Evolutionary conservation across 1,140 invertebrate genomes (phyloP), one percentile per base, ranked within the genome.

Genomic region (Aphelinus certus): DNA sequence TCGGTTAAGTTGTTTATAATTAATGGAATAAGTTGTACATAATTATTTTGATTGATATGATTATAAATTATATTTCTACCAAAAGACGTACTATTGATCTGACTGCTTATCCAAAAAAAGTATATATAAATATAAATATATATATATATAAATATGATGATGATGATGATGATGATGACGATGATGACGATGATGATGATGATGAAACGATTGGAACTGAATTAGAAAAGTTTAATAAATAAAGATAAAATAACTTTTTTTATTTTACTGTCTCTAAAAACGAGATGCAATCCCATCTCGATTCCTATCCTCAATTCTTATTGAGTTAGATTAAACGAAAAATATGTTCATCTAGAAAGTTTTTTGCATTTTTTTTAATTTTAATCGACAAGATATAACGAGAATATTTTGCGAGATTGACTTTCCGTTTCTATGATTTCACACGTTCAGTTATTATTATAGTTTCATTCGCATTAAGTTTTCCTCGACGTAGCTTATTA

Each of bases 151-250:
- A 53, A 53, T 53, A 53, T 9, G 4, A 9, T 6, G 9, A 53
- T 53, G 26, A 26, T 26, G 26, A 26, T 26, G 26, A 26, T 26
- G 26, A 26, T 26, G 26, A 26, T 26, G 26, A 26, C 26, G 26
- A 26, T 26, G 26, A 26, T 26, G 26, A 26, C 26, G 26, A 26
- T 26, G 26, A 26, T 26, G 26, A 26, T 26, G 26, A 26, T 26
- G 26, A 26, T 26, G 26, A n/a, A 3, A 51, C 56, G 9, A 71
- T 63, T 55, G 60, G 45, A 42, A 51, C 7, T 55, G 7, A 71
- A 71, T 63, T 71, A 71, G 60, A 63, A 26, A 56, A 53, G 53
- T 61, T 72, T 45, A 49, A 55, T 68, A 65, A 76, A 74, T 61
- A 67, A 71, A 64, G 26, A 53, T n/a, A 7, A 26, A 26, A 26